A percentile compares a stretch with the other conserved stretches of the same genome.
phyloP scores from a whole-genome alignment of 2,797 vertebrate species.

The Centropyge bicolor region DNA sequence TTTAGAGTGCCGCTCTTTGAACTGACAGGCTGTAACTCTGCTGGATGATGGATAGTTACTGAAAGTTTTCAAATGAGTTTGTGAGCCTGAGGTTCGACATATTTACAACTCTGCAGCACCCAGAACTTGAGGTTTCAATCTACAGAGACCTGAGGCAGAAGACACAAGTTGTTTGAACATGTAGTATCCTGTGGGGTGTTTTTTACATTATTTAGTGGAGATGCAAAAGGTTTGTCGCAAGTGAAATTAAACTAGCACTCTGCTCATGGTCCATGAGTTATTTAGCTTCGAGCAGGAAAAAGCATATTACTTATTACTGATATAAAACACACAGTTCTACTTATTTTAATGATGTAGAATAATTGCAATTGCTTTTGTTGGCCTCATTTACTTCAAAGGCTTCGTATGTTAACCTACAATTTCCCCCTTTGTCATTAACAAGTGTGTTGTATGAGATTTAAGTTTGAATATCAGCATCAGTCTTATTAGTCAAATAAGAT shows the following conservation, averaged over 20 bases:
- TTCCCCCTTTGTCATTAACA: neutral
- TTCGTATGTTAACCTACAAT: neutral
- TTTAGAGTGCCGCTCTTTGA: constrained; percentile 17
- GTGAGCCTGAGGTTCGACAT: constrained; percentile 23
- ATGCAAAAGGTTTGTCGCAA: neutral
- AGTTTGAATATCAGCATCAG: neutral
- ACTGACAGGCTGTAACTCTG: constrained; percentile 39
- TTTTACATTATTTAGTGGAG: constrained; percentile 4
- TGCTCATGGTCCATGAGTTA: neutral
- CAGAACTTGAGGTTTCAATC: constrained; percentile 16
- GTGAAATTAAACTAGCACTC: neutral
- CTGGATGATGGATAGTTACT: constrained; percentile 49
- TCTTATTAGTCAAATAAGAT: neutral
- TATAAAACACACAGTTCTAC: neutral
- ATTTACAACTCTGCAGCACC: constrained; percentile 38
- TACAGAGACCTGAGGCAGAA: neutral
- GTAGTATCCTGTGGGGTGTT: neutral
- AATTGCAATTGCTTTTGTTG: neutral
- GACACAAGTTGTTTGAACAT: neutral
- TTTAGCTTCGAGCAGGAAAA: neutral
- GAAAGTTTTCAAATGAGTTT: constrained; percentile 47
- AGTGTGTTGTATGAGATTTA: neutral
- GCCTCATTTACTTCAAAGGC: neutral
- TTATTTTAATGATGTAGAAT: neutral
- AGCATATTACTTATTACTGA: neutral